phyloP scores from a whole-genome alignment of 2,113 vertebrate genomes.

The Piaya cayana region DNA sequence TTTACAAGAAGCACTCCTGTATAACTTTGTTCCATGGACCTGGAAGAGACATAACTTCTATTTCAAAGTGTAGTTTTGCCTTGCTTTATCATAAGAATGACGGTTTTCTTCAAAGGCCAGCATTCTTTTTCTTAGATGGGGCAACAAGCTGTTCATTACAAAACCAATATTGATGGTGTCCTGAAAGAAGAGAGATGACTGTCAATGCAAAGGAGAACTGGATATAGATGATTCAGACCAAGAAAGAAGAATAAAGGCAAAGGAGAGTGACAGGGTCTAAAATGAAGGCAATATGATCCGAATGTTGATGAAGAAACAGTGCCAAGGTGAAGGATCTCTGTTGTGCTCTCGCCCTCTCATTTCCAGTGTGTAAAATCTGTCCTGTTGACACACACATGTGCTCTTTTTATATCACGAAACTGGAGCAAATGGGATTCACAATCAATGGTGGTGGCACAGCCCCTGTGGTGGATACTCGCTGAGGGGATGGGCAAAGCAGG shows the following conservation, averaged over 20 bases:
- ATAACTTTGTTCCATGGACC: not conserved
- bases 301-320: constrained; percentile 82
- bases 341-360: not conserved
- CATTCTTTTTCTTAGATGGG: not conserved
- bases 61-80: not conserved
- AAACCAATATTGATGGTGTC: not conserved
- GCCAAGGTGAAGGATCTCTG: constrained; percentile 73
- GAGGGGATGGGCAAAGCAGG: not conserved
- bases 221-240: constrained; percentile 59
- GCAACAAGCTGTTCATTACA: not conserved
- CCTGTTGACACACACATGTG: constrained; percentile 60
- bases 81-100: constrained; percentile 17
- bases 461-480: not conserved
- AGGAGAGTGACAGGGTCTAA: constrained; percentile 57
- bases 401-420: constrained; percentile 10
- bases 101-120: not conserved
- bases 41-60: not conserved
- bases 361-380: constrained; percentile 75
- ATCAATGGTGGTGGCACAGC: not conserved
- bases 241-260: constrained; percentile 31
- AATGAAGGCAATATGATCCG: constrained; percentile 74
- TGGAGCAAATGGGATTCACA: constrained; percentile 9
- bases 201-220: not conserved
- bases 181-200: not conserved
- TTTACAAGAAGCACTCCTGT: not conserved